Evolutionary conservation across 2,113 vertebrate genomes (phyloP).

Genomic region (Capreolus pygargus): DNA sequence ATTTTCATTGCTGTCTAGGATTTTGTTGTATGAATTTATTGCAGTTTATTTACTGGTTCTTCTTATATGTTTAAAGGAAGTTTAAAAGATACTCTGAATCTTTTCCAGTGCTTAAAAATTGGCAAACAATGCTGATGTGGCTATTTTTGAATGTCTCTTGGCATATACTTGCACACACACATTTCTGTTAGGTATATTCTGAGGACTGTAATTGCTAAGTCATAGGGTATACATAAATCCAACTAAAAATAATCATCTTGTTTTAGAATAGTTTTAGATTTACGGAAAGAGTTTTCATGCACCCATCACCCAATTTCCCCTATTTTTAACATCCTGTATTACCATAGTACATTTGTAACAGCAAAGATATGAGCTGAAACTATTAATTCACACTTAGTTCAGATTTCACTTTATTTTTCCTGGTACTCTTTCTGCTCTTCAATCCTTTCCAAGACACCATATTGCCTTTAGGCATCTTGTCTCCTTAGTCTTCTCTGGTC

Average conservation of each 20-base stretch:
- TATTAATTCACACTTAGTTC: background rate
- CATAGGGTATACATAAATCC: background rate
- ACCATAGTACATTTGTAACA: background rate
- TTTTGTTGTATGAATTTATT: background rate
- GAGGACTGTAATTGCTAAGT: background rate
- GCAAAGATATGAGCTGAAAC: background rate
- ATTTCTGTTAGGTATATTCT: background rate
- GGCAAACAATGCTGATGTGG: background rate
- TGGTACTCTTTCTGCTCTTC: background rate
- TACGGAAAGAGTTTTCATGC: background rate
- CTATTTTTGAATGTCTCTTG: background rate
- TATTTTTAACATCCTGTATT: background rate
- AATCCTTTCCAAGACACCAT: background rate
- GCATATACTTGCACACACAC: background rate
- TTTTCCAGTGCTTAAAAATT: background rate
- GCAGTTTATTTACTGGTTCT: background rate
- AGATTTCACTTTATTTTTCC: background rate
- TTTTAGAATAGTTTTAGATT: conserved; percentile 5
- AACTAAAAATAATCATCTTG: background rate
- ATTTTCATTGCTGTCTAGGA: background rate
- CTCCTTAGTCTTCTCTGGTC: background rate
- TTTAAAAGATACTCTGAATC: background rate
- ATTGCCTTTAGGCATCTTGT: background rate
- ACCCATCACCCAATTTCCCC: background rate
- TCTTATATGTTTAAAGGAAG: background rate